Conservation (phyloP, 2,888 invertebrate species). For the Muschampia plurimacula region DNA sequence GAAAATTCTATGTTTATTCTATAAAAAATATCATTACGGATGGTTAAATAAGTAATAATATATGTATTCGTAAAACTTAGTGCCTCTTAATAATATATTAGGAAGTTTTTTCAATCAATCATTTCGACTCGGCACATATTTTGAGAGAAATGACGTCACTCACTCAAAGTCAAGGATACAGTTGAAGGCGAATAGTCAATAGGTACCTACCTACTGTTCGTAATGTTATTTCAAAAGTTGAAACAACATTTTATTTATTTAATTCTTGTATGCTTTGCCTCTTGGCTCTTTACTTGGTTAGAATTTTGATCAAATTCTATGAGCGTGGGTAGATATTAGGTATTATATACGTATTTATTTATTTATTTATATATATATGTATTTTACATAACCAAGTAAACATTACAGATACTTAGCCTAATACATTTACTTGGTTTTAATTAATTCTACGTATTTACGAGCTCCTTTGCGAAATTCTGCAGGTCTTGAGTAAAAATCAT, state of each 20-base stretch:
- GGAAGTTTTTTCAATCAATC: constrained; percentile 37
- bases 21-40: not conserved
- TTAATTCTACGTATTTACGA: too few species aligned
- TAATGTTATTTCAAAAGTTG: constrained; percentile 4
- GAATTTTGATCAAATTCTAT: too few species aligned
- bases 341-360: too few species aligned
- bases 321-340: not conserved
- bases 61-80: not conserved
- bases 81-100: constrained; percentile 27
- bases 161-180: constrained; percentile 35
- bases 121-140: constrained; percentile 23
- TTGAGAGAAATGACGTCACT: constrained; percentile 28
- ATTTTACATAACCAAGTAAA: too few species aligned
- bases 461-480: too few species aligned
- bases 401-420: too few species aligned
- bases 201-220: not conserved
- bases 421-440: too few species aligned
- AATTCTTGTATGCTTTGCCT: not conserved
- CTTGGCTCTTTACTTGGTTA: not conserved
- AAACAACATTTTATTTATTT: not conserved
- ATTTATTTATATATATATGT: too few species aligned
- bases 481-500: too few species aligned
- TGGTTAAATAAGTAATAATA: not conserved
- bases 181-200: constrained; percentile 27
- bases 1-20: too few species aligned